Conservation (phyloP, 2,797 vertebrate genomes). For the Artibeus lituratus region DNA sequence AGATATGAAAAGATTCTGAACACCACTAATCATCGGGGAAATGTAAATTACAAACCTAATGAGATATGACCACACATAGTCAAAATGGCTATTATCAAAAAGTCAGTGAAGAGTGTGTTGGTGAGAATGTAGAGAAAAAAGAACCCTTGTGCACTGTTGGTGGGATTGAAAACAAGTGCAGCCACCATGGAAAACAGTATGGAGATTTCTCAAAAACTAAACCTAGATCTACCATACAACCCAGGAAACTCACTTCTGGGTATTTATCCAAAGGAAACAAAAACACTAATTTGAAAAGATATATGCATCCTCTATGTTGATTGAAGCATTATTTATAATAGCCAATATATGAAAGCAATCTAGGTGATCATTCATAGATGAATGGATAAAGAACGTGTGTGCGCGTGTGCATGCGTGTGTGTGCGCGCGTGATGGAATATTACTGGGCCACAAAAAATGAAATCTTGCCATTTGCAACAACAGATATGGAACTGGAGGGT, state of each 20-base stretch:
- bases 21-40: background rate
- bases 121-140: background rate
- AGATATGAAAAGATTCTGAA: background rate
- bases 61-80: background rate
- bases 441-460: background rate
- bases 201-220: background rate
- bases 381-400: background rate
- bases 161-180: background rate
- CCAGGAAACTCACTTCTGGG: background rate
- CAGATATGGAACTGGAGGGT: background rate
- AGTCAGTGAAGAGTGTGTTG: background rate
- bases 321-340: background rate
- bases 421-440: no score
- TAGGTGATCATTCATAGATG: background rate
- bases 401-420: no score
- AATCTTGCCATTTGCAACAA: background rate
- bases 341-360: background rate
- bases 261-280: background rate
- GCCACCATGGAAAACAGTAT: background rate
- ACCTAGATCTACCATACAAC: background rate
- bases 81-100: background rate
- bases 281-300: background rate
- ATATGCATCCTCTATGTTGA: background rate
- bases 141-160: background rate
- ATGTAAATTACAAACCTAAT: background rate